Percentiles rank a stretch among this genome's conserved stretches.
phyloP scores from a whole-genome alignment of 2,113 vertebrate species.

The Tupaia tana region DNA sequence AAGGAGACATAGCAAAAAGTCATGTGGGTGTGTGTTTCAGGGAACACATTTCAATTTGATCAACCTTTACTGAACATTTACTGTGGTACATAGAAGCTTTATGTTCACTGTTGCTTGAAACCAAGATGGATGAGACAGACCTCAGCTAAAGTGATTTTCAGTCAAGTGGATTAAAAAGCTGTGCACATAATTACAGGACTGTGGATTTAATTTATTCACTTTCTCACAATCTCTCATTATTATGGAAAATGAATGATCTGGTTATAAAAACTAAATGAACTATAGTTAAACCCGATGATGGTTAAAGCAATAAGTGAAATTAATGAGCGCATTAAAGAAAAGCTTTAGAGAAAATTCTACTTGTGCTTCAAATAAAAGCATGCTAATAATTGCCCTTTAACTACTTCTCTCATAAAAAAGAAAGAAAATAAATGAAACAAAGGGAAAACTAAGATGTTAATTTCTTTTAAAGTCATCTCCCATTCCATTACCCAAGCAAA shows the following conservation, averaged over 20 bases:
- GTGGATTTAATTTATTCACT: constrained; percentile 48
- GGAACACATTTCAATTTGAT: background rate
- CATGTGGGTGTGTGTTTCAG: fast-evolving
- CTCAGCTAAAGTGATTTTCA: background rate
- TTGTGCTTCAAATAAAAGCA: constrained; percentile 5
- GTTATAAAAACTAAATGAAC: constrained; percentile 63
- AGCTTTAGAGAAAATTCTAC: constrained; percentile 53
- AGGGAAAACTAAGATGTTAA: background rate
- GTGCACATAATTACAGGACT: background rate
- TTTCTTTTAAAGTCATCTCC: constrained; percentile 41
- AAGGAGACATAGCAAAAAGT: background rate
- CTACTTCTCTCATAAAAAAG: background rate
- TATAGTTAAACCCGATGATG: background rate
- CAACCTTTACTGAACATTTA: background rate
- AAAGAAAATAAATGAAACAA: background rate
- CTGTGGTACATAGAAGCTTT: background rate
- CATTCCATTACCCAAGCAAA: constrained; percentile 36
- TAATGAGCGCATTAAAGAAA: constrained; percentile 43
- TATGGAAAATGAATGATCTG: constrained; percentile 47
- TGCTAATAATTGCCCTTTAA: constrained; percentile 32
- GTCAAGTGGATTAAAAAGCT: background rate
- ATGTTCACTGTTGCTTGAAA: background rate
- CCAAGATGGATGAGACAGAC: constrained; percentile 42
- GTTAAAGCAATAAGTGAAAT: constrained; percentile 50
- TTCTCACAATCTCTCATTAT: constrained; percentile 42